Percentiles rank a stretch among this genome's conserved stretches.
These are phyloP conservation scores for Formicarius rufipectus DNA, from an alignment of 2,113 vertebrate genomes.

Conservation along the genomic window DNA sequence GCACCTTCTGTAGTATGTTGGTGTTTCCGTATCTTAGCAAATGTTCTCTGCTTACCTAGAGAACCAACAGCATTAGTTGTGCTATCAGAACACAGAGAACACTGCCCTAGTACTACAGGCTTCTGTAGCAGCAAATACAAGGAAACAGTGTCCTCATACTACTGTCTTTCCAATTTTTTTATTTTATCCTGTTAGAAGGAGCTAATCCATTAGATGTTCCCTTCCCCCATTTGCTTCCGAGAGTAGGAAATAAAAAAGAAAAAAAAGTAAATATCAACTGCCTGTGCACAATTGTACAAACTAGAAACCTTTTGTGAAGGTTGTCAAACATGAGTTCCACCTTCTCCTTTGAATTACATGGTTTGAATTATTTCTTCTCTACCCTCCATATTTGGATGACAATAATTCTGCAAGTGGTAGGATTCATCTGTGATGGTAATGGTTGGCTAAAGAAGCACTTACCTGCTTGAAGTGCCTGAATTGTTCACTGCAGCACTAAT, in stretches of 20 bases:
- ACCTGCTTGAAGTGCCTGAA: accelerated
- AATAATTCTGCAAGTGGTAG: background rate
- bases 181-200: background rate
- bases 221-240: background rate
- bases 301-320: background rate
- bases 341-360: background rate
- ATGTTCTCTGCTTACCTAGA: background rate
- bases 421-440: background rate
- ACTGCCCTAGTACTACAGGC: background rate
- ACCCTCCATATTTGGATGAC: background rate
- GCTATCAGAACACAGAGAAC: background rate
- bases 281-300: background rate
- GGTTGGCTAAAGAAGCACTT: background rate
- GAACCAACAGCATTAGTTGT: background rate
- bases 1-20: background rate
- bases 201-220: background rate
- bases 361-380: background rate
- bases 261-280: background rate
- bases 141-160: background rate
- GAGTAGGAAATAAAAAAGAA: background rate
- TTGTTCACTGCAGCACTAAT: background rate
- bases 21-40: background rate
- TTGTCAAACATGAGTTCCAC: background rate
- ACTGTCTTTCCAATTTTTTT: background rate
- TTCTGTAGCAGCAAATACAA: background rate